Conservation (phyloP, 2,888 invertebrate genomes). For the Lepidocyrtinus sp. region DNA sequence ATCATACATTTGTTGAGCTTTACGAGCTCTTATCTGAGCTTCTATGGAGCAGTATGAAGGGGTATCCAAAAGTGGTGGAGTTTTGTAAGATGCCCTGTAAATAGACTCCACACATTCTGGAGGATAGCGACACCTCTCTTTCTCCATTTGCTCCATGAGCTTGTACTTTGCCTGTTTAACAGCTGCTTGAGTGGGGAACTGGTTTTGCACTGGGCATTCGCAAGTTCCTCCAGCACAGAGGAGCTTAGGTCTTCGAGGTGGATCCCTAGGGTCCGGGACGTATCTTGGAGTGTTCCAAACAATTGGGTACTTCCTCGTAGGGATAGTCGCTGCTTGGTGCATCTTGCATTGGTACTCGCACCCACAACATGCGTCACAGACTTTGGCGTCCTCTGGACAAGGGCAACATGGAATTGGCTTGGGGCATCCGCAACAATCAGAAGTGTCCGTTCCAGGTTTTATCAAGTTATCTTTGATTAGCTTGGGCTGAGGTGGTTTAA, state of each 20-base stretch:
- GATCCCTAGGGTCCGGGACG: conserved; percentile 65
- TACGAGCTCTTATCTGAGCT: conserved; percentile 55
- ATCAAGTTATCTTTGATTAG: conserved; percentile 64
- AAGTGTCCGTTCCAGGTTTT: conserved; percentile 68
- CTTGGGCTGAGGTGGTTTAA: conserved; percentile 48
- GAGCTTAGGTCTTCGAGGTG: conserved; percentile 62
- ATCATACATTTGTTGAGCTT: conserved; percentile 51
- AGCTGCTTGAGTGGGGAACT: conserved; percentile 67
- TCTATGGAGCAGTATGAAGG: conserved; percentile 66
- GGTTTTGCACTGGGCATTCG: conserved; percentile 68
- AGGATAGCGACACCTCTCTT: conserved; percentile 62
- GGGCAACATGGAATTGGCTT: conserved; percentile 66
- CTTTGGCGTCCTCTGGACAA: conserved; percentile 61
- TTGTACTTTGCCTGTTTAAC: conserved; percentile 64
- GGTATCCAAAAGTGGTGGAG: conserved; percentile 62
- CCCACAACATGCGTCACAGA: conserved; percentile 67
- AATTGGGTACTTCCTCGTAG: conserved; percentile 66
- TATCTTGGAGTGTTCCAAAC: conserved; percentile 64
- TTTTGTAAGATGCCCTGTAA: conserved; percentile 64
- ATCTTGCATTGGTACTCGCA: conserved; percentile 69
- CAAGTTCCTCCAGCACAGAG: conserved; percentile 67
- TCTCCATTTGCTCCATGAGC: conserved; percentile 65
- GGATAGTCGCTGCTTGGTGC: conserved; percentile 67
- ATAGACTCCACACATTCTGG: conserved; percentile 67
- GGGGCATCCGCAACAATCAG: conserved; percentile 66